phyloP scores from a whole-genome alignment of 2,888 invertebrate genomes.

The Scelioninae gen. 2 region DNA sequence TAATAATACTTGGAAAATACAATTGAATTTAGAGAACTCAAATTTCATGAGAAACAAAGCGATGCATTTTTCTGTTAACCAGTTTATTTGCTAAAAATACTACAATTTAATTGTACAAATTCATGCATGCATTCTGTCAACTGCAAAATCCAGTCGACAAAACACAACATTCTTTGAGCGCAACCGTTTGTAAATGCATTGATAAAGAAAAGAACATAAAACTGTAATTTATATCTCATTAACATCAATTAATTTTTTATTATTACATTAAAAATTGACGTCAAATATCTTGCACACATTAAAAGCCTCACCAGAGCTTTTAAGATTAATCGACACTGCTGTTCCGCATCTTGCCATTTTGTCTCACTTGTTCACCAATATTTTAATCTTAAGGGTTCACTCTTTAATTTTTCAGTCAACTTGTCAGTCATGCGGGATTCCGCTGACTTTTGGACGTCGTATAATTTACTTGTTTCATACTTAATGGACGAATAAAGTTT shows the following conservation, averaged over 20 bases:
- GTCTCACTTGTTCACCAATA: constrained; percentile 2
- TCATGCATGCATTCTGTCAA: too few relatives aligned
- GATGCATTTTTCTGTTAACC: too few relatives aligned
- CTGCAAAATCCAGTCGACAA: too few relatives aligned
- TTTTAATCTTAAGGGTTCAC: constrained; percentile 5
- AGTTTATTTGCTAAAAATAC: too few relatives aligned
- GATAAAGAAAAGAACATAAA: too few relatives aligned
- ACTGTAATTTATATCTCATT: too few relatives aligned
- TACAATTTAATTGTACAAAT: too few relatives aligned
- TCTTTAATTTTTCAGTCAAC: constrained; percentile 13
- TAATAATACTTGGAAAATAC: constrained; percentile 36
- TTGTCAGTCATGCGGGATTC: background rate
- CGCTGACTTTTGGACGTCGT: background rate
- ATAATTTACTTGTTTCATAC: constrained; percentile 37
- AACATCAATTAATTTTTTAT: constrained; percentile 17
- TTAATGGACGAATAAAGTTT: constrained; percentile 33
- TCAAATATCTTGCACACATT: constrained; percentile 29
- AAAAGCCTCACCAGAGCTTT: constrained; percentile 64
- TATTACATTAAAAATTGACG: constrained; percentile 27
- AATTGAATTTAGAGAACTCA: constrained; percentile 35
- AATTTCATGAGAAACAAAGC: constrained; percentile 1
- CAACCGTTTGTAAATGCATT: too few relatives aligned
- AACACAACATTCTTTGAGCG: too few relatives aligned
- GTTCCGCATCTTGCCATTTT: constrained; percentile 65
- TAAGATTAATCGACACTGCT: constrained; percentile 59